phyloP scores from a whole-genome alignment of 2,113 vertebrate genomes.

The Gymnarchus niloticus region DNA sequence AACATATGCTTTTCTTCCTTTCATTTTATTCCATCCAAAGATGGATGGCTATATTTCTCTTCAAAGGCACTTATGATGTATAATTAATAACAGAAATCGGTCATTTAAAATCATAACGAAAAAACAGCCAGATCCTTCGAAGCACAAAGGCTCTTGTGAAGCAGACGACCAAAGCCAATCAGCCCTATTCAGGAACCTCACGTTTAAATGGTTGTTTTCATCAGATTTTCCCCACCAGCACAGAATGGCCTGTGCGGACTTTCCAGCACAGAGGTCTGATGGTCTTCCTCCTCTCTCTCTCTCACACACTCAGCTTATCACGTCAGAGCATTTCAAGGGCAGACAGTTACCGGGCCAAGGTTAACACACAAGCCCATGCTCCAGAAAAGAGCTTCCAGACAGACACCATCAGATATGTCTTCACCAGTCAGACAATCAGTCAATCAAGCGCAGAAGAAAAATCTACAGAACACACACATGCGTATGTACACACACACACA shows the following conservation, averaged over 20 bases:
- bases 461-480: not conserved
- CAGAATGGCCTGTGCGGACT: not conserved
- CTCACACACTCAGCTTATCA: no score
- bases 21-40: not conserved
- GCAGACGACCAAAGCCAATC: conserved; percentile 46
- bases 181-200: conserved; percentile 19
- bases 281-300: not conserved
- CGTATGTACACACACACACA: not conserved
- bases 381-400: not conserved
- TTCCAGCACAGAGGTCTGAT: conserved; percentile 3
- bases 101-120: conserved; percentile 52
- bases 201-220: not conserved
- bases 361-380: no score
- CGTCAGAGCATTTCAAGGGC: not conserved
- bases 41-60: conserved; percentile 49
- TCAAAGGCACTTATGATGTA: conserved; percentile 59
- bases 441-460: not conserved
- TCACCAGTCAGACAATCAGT: not conserved
- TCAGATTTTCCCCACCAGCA: conserved; percentile 1
- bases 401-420: not conserved
- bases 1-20: not conserved
- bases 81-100: conserved; percentile 67
- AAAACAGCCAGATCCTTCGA: conserved; percentile 44
- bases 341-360: not conserved
- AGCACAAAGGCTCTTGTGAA: conserved; percentile 38